Evolutionary conservation across 2,113 vertebrate genomes (phyloP), one percentile per base, ranked within the genome.

Genomic region (Corythaixoides concolor): DNA sequence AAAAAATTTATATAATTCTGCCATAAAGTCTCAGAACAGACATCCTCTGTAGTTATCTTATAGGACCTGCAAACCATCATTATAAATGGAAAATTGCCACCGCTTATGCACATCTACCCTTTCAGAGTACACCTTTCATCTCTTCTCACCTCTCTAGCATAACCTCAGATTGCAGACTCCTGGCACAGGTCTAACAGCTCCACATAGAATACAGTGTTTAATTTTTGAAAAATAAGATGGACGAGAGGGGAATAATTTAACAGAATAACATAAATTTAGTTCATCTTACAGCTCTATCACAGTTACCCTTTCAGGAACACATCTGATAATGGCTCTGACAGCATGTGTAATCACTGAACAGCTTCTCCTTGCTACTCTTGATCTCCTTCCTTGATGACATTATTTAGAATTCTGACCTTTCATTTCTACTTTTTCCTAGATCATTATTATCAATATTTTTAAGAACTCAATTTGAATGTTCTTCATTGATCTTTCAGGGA

Each of bases 371-470:
- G 33, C 52, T 90, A 47, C 69, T 91, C 33, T 79, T 15, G 2
- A 53, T 93, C 66, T 91, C 39, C 68, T 76, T 90, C 58, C 33
- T 76, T 91, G 66, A 88, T 66, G 35, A 82, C 6, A 43, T 72
- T 94, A 85, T 85, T 96, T 88, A 83, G 67, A 94, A 90, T 85
- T 76, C 49, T 62, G 82, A 93, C 90, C 58, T 95, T 94, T 88
- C 14, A 39, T 63, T 88, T 53, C 35, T 30, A 15, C 18, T 49
- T 90, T 73, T 88, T 74, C 39, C 33, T 49, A 75, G 16, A 85
- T 83, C 39, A 64, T 88, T 68, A 41, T 85, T 90, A 89, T 85
- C 70, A 80, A 49, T 69, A 55, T 53, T 88, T 89, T 82, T 72
- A 72, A 93, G 47, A 43, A 72, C 20, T 91, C 33, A n/a, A 27